Evolutionary conservation across 2,797 vertebrate genomes (phyloP), one percentile per base, ranked within the genome.

Genomic region (Chloroceryle amazona): DNA sequence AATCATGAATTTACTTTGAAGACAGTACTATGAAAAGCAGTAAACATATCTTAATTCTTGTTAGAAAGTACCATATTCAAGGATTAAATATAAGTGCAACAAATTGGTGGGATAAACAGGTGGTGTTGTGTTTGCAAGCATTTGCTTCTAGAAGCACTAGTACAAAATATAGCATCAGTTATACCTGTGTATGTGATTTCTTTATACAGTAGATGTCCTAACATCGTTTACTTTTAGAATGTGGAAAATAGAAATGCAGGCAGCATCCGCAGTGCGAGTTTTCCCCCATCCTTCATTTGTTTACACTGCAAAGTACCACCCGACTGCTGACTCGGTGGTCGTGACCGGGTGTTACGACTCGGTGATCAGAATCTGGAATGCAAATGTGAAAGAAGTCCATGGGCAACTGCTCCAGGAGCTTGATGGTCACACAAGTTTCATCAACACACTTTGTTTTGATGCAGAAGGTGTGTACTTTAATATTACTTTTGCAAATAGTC

Each of bases 271-370:
- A 51, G 98, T 98, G 92, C 99, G 98, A 97, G 98, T 99, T 93
- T 99, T 99, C 67, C 99, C 99, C 81, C 99, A 99, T 93, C 99
- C 99, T 28, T 99, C 98, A 13, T 99, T 99, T 93, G 99, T 99
- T 68, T 99, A 99, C 95, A 98, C 99, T 37, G 99, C 99, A 28
- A 99, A 98, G 96, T 99, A 99, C 96, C 99, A 99, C 89, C 99
- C 99, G 26, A 35, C 96, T 44, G 97, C 98, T 41, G 98, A 98
- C 89, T 98, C 96, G 19, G 95, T 99, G 84, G 99, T 99, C n/a
- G 98, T 99, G 86, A 99, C 99, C 1, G 99, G 99, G 39, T 99
- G 99, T 92, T 99, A 98, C 2, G 99, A 99, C 96, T 96, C 98
- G 10, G 93, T 99, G 60, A 96, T 99, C 62, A 98, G 99, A 81